These are phyloP conservation scores for Hylaea fasciaria DNA, from an alignment of 2,888 invertebrate species.

Conservation along the genomic window DNA sequence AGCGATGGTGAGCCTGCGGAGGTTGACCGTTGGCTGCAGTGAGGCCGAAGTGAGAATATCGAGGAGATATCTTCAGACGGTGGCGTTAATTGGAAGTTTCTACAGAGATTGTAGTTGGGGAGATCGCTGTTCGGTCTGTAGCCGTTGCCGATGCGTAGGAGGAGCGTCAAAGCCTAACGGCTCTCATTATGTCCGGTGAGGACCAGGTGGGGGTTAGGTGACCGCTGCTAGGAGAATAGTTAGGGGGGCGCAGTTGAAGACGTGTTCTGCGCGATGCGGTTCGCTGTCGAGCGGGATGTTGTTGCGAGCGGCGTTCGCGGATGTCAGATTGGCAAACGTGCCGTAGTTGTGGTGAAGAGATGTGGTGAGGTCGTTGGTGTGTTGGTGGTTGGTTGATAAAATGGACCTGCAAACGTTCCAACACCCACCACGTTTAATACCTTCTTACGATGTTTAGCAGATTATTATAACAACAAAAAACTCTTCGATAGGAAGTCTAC, in stretches of 20 bases:
- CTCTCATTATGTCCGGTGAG: conserved; percentile 56
- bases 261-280: conserved; percentile 76
- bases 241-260: conserved; percentile 72
- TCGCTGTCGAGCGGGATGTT: conserved; percentile 77
- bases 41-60: conserved; percentile 75
- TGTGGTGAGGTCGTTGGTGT: conserved; percentile 84
- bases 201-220: conserved; percentile 67
- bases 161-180: conserved; percentile 54
- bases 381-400: conserved; percentile 85
- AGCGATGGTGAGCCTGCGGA: conserved; percentile 79
- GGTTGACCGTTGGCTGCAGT: conserved; percentile 77
- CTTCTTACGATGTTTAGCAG: conserved; percentile 50
- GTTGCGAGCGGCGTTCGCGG: conserved; percentile 76
- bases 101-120: conserved; percentile 69
- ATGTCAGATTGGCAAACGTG: conserved; percentile 78
- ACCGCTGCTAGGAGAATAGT: conserved; percentile 74
- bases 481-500: conserved; percentile 30
- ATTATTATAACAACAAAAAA: conserved; percentile 25
- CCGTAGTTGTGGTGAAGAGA: conserved; percentile 83
- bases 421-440: conserved; percentile 84
- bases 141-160: conserved; percentile 71
- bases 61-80: conserved; percentile 74
- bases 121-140: conserved; percentile 64
- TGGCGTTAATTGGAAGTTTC: conserved; percentile 71
- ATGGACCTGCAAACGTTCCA: conserved; percentile 86